phyloP scores from a whole-genome alignment of 1,140 invertebrate species.

The Yoshiicerus persimilis region DNA sequence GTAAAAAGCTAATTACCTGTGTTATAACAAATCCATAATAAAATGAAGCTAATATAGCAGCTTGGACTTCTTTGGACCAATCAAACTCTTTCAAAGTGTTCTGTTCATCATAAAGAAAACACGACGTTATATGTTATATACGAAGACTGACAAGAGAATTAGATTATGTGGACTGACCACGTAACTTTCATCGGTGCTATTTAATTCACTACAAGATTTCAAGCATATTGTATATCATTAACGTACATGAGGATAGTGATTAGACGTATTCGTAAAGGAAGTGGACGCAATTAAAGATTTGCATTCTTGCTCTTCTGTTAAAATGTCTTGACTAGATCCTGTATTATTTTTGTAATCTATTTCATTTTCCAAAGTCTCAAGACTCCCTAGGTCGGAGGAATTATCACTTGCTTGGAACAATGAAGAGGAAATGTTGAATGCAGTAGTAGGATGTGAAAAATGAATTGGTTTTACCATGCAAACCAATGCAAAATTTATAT shows the following conservation, averaged over 20 bases:
- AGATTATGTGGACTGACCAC: neutral
- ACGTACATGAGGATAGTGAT: neutral
- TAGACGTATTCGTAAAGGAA: neutral
- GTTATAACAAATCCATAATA: constrained; percentile 56
- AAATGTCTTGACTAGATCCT: neutral
- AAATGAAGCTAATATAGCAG: constrained; percentile 54
- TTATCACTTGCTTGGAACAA: neutral
- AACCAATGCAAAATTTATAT: constrained; percentile 51
- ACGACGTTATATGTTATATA: neutral
- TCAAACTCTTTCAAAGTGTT: constrained; percentile 50
- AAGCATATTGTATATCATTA: neutral
- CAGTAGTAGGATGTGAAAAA: neutral
- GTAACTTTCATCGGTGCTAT: neutral
- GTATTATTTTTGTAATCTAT: neutral
- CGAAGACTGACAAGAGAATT: neutral
- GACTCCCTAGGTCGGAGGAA: neutral
- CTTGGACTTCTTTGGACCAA: constrained; percentile 54
- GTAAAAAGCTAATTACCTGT: constrained; percentile 49
- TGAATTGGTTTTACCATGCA: constrained; percentile 50
- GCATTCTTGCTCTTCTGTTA: neutral
- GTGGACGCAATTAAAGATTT: neutral
- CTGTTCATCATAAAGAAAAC: constrained; percentile 22
- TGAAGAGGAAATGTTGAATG: neutral
- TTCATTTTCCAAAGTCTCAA: neutral
- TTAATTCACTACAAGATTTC: neutral